Percentiles rank a stretch among this genome's conserved stretches.
phyloP scores from a whole-genome alignment of 2,113 vertebrate genomes.

The Himantopus leucocephalus region DNA sequence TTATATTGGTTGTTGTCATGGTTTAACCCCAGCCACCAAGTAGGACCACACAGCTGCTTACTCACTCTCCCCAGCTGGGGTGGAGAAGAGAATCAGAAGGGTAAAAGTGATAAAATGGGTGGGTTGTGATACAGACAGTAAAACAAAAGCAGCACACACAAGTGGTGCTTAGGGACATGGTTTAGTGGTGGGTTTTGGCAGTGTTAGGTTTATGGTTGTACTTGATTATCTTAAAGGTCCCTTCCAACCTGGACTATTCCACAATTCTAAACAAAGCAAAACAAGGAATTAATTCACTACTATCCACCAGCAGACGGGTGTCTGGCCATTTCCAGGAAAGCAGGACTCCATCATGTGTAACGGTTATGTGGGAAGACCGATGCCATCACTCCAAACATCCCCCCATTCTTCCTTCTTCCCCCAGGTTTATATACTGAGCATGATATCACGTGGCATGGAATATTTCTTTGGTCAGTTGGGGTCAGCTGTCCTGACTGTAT shows the following conservation, averaged over 20 bases:
- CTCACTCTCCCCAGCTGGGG: background rate
- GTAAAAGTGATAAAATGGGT: background rate
- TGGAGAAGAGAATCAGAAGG: background rate
- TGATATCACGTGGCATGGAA: background rate
- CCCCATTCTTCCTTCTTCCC: background rate
- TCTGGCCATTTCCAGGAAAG: background rate
- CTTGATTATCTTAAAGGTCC: no score
- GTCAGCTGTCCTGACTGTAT: background rate
- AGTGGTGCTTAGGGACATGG: no score
- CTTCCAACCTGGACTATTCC: no score
- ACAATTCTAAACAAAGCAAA: background rate
- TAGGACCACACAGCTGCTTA: background rate
- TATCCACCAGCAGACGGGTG: background rate
- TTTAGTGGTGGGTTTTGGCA: no score
- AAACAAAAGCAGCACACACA: background rate
- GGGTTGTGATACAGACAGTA: background rate
- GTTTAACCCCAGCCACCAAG: background rate
- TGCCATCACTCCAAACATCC: background rate
- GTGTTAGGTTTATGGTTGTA: no score
- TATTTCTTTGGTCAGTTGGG: background rate
- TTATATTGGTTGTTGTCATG: background rate
- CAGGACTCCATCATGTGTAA: background rate
- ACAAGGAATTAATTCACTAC: background rate
- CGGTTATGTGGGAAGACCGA: no score
- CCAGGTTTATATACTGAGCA: background rate